Base-by-base conservation (phyloP, 1,140 invertebrate species). In the Drosophila sucinea region DNA sequence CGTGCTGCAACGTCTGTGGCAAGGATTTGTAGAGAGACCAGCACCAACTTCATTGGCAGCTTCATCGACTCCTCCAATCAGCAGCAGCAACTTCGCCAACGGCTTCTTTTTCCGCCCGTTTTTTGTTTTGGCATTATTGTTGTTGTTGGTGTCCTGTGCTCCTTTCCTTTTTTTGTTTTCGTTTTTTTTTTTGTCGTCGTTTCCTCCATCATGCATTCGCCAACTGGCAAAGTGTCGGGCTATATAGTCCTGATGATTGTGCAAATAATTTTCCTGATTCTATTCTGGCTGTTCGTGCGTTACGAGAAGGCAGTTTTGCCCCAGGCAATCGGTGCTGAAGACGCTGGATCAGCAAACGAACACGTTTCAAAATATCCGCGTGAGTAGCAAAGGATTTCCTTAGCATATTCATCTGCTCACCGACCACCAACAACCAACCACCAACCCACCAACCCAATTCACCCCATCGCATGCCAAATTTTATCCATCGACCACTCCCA, bases 311-410 rank as follows among this genome's bases (percentile, higher is more conserved):
- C 82, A 67, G 78, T 79, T n/a, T 33, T 81, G 40, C 89, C 91
- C 27, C 62, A 65, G 60, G 74, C 81, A 67, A 67, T 80, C 71
- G 68, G 8, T 41, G 67, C 64, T 65, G 77, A 91, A 90, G 87
- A 83, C 80, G 61, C 55, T 73, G 81, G 79, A 87, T 84, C 87
- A 87, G 80, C 81, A 72, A 75, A 77, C 60, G 73, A 90, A 90
- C 90, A 91, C 80, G 89, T 90, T 81, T 90, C 87, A 29, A 92
- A 85, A 80, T 92, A 92, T 90, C 90, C 90, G 73, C 92, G 91
- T 92, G 75, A 92, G 92, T 91, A 72, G 73, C 77, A 64, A 71
- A 73, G 71, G 67, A 77, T 86, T 74, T n/a, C 4, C n/a, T 17
- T 17, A 40, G n/a, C 38, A 55, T 38, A 30, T 27, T 10, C 29